phyloP scores from a whole-genome alignment of 2,888 invertebrate species.

The Leptinotarsa peninsularis region DNA sequence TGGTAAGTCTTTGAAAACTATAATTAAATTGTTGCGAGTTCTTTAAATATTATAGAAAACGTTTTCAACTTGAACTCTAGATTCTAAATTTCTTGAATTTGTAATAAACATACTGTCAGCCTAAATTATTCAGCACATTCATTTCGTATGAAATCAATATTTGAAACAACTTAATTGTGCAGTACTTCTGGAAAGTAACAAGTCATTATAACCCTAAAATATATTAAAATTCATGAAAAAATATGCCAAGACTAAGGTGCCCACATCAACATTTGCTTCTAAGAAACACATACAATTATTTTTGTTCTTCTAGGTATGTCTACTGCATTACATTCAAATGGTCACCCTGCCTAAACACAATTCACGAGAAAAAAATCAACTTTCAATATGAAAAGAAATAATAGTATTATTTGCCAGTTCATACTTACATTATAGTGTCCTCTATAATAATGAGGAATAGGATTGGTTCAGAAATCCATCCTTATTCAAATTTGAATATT shows the following conservation, averaged over 20 bases:
- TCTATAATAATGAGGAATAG: constrained; percentile 12
- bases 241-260: constrained; percentile 4
- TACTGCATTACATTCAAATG: not conserved
- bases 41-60: too few species aligned
- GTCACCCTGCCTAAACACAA: constrained; percentile 14
- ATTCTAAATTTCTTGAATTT: too few species aligned
- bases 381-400: constrained; percentile 2
- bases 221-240: not conserved
- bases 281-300: too few species aligned
- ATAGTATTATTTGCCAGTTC: constrained; percentile 13
- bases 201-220: not conserved
- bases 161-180: not conserved
- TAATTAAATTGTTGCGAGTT: too few species aligned
- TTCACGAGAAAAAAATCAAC: constrained; percentile 4
- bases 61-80: too few species aligned
- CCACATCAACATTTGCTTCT: not conserved
- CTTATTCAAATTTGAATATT: constrained; percentile 3
- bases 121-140: too few species aligned
- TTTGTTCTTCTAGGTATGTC: not conserved
- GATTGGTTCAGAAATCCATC: constrained; percentile 7
- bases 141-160: too few species aligned
- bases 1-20: too few species aligned
- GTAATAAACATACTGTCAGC: too few species aligned
- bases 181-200: not conserved
- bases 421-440: constrained; percentile 26